Percentiles rank a stretch among this genome's conserved stretches.
Evolutionary conservation across 2,797 vertebrate genomes (phyloP).

Genomic region (Centroberyx gerrardi): DNA sequence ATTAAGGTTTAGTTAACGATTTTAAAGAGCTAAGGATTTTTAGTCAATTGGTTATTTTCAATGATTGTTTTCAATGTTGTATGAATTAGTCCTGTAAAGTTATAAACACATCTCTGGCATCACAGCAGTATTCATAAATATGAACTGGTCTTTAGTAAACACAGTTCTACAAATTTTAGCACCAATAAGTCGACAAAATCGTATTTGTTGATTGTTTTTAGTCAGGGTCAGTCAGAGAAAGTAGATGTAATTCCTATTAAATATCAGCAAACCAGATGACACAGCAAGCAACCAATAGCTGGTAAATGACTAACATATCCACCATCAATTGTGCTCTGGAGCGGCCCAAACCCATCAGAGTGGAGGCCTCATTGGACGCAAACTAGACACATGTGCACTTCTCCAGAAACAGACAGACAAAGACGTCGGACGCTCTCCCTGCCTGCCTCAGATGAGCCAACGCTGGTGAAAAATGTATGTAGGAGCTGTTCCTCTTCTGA

Average conservation of each 20-base stretch:
- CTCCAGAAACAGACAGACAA: neutral
- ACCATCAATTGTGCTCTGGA: neutral
- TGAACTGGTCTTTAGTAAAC: too few species aligned
- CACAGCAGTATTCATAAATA: too few species aligned
- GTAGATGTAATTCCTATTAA: neutral
- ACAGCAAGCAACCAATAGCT: neutral
- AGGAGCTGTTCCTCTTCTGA: constrained; percentile 7
- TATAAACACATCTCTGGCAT: too few species aligned
- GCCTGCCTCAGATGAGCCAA: neutral
- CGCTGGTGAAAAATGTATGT: neutral
- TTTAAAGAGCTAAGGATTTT: neutral
- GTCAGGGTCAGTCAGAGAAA: neutral
- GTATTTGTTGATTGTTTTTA: neutral
- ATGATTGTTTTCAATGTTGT: too few species aligned
- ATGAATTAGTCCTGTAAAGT: too few species aligned
- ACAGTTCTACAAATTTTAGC: neutral
- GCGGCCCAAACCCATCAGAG: neutral
- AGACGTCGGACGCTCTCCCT: neutral
- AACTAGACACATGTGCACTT: constrained; percentile 6
- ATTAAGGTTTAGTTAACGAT: neutral
- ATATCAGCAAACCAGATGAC: neutral
- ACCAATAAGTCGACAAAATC: too few species aligned
- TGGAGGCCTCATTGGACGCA: neutral
- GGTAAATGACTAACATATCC: neutral
- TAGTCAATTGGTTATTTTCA: too few species aligned